phyloP scores from a whole-genome alignment of 2,888 invertebrate species.

The Leucozona laternaria region DNA sequence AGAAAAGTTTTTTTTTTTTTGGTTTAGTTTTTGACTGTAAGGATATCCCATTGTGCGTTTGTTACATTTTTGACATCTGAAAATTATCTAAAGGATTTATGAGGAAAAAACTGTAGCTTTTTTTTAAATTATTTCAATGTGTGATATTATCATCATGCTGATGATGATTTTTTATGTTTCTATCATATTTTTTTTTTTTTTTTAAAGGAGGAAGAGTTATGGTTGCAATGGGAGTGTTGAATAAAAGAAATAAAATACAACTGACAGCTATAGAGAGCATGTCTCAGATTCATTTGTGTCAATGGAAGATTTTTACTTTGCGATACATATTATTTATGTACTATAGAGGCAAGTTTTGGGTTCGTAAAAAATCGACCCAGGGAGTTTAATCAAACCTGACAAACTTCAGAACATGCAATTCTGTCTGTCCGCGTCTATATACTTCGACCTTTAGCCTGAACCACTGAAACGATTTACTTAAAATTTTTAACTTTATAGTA shows the following conservation, averaged over 20 bases:
- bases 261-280: background rate
- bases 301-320: background rate
- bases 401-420: too few species aligned
- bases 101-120: conserved; percentile 63
- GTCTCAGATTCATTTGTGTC: background rate
- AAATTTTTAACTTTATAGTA: too few species aligned
- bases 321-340: too few species aligned
- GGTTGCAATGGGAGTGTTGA: background rate
- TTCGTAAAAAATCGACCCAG: too few species aligned
- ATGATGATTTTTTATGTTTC: conserved; percentile 25
- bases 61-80: conserved; percentile 72
- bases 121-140: conserved; percentile 42
- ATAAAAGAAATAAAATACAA: conserved; percentile 12
- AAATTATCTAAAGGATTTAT: conserved; percentile 73
- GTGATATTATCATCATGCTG: conserved; percentile 25
- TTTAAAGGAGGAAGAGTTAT: background rate
- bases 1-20: conserved; percentile 46
- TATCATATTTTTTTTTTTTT: conserved; percentile 9
- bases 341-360: too few species aligned
- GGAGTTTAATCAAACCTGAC: too few species aligned
- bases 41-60: conserved; percentile 70
- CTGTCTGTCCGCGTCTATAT: too few species aligned
- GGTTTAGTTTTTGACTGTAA: conserved; percentile 36
- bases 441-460: too few species aligned
- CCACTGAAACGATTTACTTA: too few species aligned